phyloP scores from a whole-genome alignment of 2,113 vertebrate genomes.

The Lampris megalopsis region DNA sequence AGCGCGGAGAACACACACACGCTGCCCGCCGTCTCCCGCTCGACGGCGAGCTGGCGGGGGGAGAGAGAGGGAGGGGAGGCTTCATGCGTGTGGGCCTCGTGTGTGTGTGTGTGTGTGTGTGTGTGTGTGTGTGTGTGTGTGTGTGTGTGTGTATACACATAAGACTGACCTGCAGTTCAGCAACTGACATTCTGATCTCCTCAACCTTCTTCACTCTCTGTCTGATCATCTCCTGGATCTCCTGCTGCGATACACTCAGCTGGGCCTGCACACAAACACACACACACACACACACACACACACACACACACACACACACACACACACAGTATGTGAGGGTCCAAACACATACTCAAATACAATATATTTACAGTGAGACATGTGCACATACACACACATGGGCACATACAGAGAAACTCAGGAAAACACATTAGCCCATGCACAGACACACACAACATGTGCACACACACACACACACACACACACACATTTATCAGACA shows the following conservation, averaged over 20 bases:
- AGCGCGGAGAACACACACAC: slow-evolving; percentile 60
- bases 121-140: background rate
- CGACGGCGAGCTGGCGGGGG: slow-evolving; percentile 53
- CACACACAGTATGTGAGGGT: background rate
- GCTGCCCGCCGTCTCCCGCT: slow-evolving; percentile 62
- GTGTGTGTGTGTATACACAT: background rate
- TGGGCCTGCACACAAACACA: slow-evolving; percentile 52
- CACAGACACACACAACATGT: slow-evolving; percentile 20
- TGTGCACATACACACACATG: slow-evolving; percentile 12
- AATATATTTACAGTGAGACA: background rate
- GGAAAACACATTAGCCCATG: slow-evolving; percentile 35
- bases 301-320: slow-evolving; percentile 12
- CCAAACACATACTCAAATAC: slow-evolving; percentile 7
- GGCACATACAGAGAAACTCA: background rate
- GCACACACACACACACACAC: slow-evolving; percentile 11
- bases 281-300: slow-evolving; percentile 26
- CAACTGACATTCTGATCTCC: slow-evolving; percentile 67
- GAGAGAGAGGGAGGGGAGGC: background rate
- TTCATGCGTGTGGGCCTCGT: background rate
- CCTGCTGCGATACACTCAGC: slow-evolving; percentile 52
- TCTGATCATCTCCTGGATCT: slow-evolving; percentile 75
- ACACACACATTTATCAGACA: slow-evolving; percentile 5
- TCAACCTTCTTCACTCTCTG: slow-evolving; percentile 69
- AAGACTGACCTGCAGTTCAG: slow-evolving; percentile 64
- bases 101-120: background rate